Evolutionary conservation across 2,797 vertebrate genomes (phyloP), one percentile per base, ranked within the genome.

Genomic region (Acomys russatus): DNA sequence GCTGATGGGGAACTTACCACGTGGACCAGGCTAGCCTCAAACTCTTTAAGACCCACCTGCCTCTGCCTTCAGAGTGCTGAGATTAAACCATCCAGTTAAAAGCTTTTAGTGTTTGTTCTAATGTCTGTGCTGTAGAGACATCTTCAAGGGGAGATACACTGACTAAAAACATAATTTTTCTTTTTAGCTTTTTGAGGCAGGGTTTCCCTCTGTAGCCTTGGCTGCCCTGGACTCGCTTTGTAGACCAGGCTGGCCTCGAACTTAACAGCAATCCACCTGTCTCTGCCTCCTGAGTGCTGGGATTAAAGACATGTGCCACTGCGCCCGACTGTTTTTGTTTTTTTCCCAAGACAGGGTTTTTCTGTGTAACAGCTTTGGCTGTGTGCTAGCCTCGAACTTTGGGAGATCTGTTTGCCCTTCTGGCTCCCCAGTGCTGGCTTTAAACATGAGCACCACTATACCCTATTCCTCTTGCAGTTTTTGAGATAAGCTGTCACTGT

Each of bases 101-200:
- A 87, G 28, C 30, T 14, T 95, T 94, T 95, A 92, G 79, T 96
- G 18, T 92, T 76, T 91, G 49, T 59, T 11, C 92, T 94, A 77
- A 51, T 92, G 61, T 9, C 11, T 66, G 38, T 92, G 25, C 80
- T 88, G 15, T 30, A 59, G 49, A 44, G 54, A 84, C 30, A 54
- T 96, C 44, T 94, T 93, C 25, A 91, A 68, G 94, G 54, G 94
- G 10, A 30, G 56, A 73, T 77, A 25, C 38, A 61, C 44, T n/a
- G 77, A 79, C 56, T 89, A 23, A 91, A 89, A 95, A 93, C 80
- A 83, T 35, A n/a, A 6, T 74, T 23, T 87, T 70, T n/a, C 1
- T 28, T 44, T 74, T 44, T 73, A 35, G n/a, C 35, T 73, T 59
- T 59, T 56, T 59, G 18, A 17, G 14, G 18, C 56, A 59, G 56